Base-by-base conservation (phyloP, 2,797 vertebrate species). In the Typhlichthys eigenmanni region DNA sequence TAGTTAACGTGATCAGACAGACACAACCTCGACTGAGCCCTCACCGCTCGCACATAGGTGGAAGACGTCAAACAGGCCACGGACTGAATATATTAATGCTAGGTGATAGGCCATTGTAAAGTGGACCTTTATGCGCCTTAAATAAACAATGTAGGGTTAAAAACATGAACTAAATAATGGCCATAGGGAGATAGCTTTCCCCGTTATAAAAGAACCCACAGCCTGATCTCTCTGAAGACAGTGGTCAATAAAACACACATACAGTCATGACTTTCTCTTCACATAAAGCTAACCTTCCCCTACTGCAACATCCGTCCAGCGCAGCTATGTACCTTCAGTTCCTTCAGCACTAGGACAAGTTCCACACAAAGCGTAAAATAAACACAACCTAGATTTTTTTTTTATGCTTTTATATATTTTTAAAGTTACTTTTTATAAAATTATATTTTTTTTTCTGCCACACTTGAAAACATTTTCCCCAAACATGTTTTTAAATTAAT, bases 151-250 rank as follows among this genome's bases (percentile, higher is more conserved):
- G 52, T 66, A 78, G 87, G 77, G 74, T 51, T 38, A 38, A 81
- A 81, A 78, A 85, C 58, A 59, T 29, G 60, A 75, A 73, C 76
- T 77, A 73, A 84, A 83, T 74, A 71, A 76, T 47, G 68, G 69
- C 62, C 67, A 68, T 76, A 87, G 63, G 34, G 8, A 86, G 78
- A 71, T 66, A 47, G 24, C 59, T 45, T 17, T 13, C 16, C 55
- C 29, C 4, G 45, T 53, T 62, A 69, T 38, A 13, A 74, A 80
- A 66, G 53, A 72, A 56, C 65, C 84, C 76, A 66, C 68, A 75
- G 69, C 2, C 62, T 43, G 59, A 76, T 91, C 89, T 82, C 80
- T 91, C 92, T 87, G 79, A 90, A 78, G 84, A 91, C 88, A 85
- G 87, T 86, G 84, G 90, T 86, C 62, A 68, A 69, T 80, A 73